These are phyloP conservation scores for Abrostola tripartita DNA, from an alignment of 2,888 invertebrate species.

Conservation along the genomic window DNA sequence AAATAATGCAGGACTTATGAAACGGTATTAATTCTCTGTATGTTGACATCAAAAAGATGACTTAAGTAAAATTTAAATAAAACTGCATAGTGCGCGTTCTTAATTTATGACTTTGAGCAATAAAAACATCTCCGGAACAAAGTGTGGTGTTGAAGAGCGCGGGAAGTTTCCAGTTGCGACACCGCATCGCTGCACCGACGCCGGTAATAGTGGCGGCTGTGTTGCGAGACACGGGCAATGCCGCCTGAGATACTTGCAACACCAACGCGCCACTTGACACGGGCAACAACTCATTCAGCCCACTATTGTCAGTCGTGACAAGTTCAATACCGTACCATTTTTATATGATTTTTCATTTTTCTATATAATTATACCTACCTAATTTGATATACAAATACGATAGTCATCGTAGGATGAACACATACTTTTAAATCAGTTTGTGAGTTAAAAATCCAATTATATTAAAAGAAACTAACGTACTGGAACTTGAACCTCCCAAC, in stretches of 20 bases:
- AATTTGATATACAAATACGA: too few relatives aligned
- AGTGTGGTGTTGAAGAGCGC: constrained; percentile 40
- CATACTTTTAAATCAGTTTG: too few relatives aligned
- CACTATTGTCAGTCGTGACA: constrained; percentile 32
- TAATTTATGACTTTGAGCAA: background rate
- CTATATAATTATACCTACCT: constrained; percentile 11
- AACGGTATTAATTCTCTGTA: background rate
- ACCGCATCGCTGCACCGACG: constrained; percentile 20
- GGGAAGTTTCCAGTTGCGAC: constrained; percentile 67
- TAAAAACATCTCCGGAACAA: constrained; percentile 35
- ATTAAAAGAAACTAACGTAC: too few relatives aligned
- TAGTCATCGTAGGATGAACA: background rate
- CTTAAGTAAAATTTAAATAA: too few relatives aligned
- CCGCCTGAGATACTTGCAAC: constrained; percentile 52
- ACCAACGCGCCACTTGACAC: constrained; percentile 53
- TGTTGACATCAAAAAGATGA: background rate
- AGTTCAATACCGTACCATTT: constrained; percentile 49
- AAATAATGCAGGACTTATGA: background rate
- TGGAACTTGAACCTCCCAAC: too few relatives aligned
- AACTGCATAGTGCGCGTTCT: too few relatives aligned
- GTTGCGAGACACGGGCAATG: constrained; percentile 44
- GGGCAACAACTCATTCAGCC: constrained; percentile 53
- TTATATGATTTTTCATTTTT: background rate
- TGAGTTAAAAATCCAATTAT: too few relatives aligned
- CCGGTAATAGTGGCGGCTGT: constrained; percentile 54